phyloP scores from a whole-genome alignment of 2,888 invertebrate species.

The Drosophila cognata region DNA sequence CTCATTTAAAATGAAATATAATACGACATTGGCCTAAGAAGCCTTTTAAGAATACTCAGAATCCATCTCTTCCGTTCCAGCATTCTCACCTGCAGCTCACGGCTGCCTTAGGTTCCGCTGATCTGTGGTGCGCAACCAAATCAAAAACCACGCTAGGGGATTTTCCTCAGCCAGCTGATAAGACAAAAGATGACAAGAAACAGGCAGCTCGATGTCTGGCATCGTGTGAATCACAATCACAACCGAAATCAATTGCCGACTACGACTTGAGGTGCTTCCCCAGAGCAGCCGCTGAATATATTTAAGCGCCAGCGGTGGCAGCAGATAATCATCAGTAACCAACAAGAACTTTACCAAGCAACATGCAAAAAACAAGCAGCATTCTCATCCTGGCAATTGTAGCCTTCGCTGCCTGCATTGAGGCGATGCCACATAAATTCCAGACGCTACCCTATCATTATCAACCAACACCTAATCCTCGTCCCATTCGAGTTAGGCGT shows the following conservation, averaged over 20 bases:
- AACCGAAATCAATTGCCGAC: not conserved
- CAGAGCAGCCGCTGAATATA: conserved; percentile 26
- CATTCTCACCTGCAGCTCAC: not conserved
- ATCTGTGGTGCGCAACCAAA: conserved; percentile 12
- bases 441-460: conserved; percentile 61
- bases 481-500: conserved; percentile 56
- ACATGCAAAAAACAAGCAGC: conserved; percentile 58
- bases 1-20: not conserved
- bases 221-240: conserved; percentile 43
- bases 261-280: conserved; percentile 40
- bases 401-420: conserved; percentile 49
- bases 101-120: not conserved
- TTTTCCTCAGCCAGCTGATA: conserved; percentile 26
- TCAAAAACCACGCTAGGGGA: conserved; percentile 23
- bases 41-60: not conserved
- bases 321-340: conserved; percentile 48
- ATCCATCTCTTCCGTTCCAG: not conserved
- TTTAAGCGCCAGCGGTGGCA: conserved; percentile 35
- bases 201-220: conserved; percentile 16
- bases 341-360: conserved; percentile 21
- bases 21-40: not conserved
- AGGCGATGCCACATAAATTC: conserved; percentile 56
- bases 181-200: not conserved
- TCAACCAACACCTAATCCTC: conserved; percentile 28
- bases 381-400: conserved; percentile 56